A percentile compares a stretch with the other conserved stretches of the same genome.
These are phyloP conservation scores for Acyrthosiphon pisum DNA, from an alignment of 1,140 invertebrate genomes.

Conservation along the genomic window DNA sequence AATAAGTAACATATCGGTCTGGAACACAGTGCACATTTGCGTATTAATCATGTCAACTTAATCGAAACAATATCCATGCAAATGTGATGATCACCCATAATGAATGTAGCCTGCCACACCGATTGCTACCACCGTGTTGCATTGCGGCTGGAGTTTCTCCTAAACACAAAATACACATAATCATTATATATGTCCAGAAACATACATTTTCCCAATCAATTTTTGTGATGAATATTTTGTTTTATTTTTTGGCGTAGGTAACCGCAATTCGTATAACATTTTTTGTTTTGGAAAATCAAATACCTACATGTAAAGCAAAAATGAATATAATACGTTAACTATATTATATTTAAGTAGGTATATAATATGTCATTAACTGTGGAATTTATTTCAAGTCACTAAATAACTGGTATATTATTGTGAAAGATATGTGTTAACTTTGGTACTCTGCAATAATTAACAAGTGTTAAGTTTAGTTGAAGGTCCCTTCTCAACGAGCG, in stretches of 20 bases:
- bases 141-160: constrained; percentile 85
- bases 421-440: background rate
- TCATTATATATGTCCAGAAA: background rate
- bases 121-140: constrained; percentile 72
- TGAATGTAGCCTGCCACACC: constrained; percentile 38
- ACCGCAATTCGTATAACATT: background rate
- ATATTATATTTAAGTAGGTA: background rate
- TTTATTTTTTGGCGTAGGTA: no score
- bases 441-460: background rate
- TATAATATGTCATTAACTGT: background rate
- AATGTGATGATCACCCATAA: constrained; percentile 53
- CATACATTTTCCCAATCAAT: background rate
- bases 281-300: background rate
- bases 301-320: background rate
- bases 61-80: constrained; percentile 45
- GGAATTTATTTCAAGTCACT: background rate
- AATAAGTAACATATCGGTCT: background rate
- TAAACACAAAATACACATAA: constrained; percentile 65
- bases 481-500: background rate
- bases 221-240: background rate
- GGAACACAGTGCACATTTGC: background rate
- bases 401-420: background rate
- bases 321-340: background rate
- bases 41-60: constrained; percentile 51
- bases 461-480: background rate